phyloP scores from a whole-genome alignment of 2,113 vertebrate species.

The Notiomystis cincta region DNA sequence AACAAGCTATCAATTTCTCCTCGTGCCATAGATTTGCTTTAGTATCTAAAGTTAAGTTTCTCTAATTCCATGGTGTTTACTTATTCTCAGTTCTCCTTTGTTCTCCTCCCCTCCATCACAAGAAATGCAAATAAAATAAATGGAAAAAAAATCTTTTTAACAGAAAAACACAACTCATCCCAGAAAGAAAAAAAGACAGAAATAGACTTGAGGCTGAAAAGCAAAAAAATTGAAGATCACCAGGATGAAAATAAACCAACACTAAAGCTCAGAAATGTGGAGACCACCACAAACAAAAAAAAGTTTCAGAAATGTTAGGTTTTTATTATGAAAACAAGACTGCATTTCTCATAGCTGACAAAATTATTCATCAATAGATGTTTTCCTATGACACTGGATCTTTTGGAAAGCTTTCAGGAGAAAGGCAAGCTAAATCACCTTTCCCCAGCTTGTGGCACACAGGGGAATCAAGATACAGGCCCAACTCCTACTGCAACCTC shows the following conservation, averaged over 20 bases:
- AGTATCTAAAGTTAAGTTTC: neutral
- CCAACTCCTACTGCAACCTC: neutral
- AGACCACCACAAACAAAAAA: neutral
- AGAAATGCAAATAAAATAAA: too few relatives aligned
- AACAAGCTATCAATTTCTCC: neutral
- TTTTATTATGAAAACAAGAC: neutral
- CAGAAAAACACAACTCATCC: neutral
- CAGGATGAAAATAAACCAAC: neutral
- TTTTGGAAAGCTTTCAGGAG: neutral
- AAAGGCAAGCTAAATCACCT: neutral
- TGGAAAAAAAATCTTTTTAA: neutral
- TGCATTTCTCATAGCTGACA: neutral
- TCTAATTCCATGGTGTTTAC: neutral
- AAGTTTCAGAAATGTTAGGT: neutral
- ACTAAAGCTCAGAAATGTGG: neutral
- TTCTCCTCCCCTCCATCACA: neutral
- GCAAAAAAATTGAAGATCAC: neutral
- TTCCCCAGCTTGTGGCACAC: neutral
- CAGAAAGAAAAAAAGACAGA: neutral
- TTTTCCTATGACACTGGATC: neutral
- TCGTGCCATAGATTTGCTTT: neutral
- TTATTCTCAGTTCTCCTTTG: neutral
- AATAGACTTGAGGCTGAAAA: neutral
- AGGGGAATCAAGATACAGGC: neutral
- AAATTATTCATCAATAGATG: neutral